Evolutionary conservation across 2,113 vertebrate species (phyloP).

Genomic region (Ciconia boyciana): DNA sequence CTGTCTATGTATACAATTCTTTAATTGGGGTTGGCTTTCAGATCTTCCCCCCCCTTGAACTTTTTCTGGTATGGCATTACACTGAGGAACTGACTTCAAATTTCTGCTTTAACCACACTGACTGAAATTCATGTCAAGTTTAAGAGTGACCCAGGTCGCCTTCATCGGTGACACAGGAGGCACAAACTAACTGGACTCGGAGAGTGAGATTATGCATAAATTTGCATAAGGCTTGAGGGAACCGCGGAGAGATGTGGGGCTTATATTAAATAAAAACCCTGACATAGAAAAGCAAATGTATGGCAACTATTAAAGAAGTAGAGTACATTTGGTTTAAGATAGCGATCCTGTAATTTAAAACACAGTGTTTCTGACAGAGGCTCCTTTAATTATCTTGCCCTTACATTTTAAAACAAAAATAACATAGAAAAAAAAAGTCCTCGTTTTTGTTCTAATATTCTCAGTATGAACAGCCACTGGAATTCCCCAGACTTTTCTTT

Average conservation of each 20-base stretch:
- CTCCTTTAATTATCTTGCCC: not conserved
- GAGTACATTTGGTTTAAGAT: not conserved
- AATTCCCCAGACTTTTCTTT: not conserved
- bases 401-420: not conserved
- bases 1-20: not conserved
- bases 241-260: not conserved
- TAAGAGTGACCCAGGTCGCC: not conserved
- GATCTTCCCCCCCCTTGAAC: not conserved
- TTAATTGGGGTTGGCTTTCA: not conserved
- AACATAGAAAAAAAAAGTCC: not conserved
- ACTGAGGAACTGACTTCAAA: not conserved
- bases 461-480: not conserved
- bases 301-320: not conserved
- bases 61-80: not conserved
- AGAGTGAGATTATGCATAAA: not conserved
- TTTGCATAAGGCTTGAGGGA: not conserved
- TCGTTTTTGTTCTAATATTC: not conserved
- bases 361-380: not conserved
- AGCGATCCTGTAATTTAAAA: not conserved
- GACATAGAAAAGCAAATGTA: not conserved
- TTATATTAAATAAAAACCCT: not conserved
- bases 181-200: not conserved
- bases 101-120: not conserved
- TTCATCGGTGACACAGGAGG: not conserved
- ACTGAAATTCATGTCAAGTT: slow-evolving; percentile 2